Percentiles rank a stretch among this genome's conserved stretches.
Conservation (phyloP, 2,888 invertebrate genomes). For the Rhyacophila evoluta region DNA sequence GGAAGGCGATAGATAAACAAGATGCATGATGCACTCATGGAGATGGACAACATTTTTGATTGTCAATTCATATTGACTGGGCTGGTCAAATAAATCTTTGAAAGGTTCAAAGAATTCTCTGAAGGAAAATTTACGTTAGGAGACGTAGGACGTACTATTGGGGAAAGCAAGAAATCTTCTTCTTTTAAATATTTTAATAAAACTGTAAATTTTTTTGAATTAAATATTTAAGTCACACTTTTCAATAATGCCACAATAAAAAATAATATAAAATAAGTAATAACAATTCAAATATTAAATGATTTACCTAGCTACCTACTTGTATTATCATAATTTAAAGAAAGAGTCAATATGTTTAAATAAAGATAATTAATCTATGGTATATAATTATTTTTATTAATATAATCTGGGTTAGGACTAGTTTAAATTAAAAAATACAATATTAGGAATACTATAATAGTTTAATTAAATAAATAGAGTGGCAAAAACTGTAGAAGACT, state of each 20-base stretch:
- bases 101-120: not conserved
- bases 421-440: not conserved
- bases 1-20: too few species aligned
- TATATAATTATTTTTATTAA: not conserved
- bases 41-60: too few species aligned
- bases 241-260: not conserved
- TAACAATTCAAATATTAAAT: not conserved
- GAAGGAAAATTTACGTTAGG: not conserved
- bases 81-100: too few species aligned
- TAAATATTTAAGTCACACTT: not conserved
- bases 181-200: not conserved
- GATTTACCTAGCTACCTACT: too few species aligned
- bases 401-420: constrained; percentile 10
- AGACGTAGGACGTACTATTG: not conserved
- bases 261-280: not conserved
- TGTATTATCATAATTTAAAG: too few species aligned
- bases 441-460: not conserved
- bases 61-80: too few species aligned
- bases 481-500: not conserved
- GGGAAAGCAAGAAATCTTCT: too few species aligned
- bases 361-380: too few species aligned
- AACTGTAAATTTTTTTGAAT: not conserved
- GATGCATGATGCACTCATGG: too few species aligned
- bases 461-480: not conserved
- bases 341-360: too few species aligned